Evolutionary conservation across 2,888 invertebrate genomes (phyloP).

Genomic region (Piscicola geometra): DNA sequence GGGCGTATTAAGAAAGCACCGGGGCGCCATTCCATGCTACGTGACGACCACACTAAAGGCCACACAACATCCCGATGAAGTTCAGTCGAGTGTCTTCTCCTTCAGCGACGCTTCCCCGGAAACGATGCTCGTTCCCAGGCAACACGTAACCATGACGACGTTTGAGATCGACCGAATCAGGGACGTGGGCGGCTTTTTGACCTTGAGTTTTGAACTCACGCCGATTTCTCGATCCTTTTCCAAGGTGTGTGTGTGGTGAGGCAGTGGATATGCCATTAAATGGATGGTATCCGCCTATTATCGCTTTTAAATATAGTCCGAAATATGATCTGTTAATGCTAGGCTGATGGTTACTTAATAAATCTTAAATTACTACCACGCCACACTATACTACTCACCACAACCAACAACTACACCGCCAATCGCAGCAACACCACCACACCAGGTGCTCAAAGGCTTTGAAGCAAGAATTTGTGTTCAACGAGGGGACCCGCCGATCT

Average conservation of each 20-base stretch:
- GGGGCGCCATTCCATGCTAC: conserved; percentile 5
- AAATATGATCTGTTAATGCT: too few relatives aligned
- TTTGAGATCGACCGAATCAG: conserved; percentile 36
- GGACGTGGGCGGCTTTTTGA: conserved; percentile 40
- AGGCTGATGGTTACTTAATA: too few relatives aligned
- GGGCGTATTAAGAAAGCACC: conserved; percentile 8
- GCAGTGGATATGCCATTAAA: too few relatives aligned
- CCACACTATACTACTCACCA: too few relatives aligned
- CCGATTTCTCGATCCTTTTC: neutral
- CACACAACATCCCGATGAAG: neutral
- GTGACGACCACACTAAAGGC: neutral
- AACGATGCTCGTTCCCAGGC: conserved; percentile 10
- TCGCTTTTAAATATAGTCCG: too few relatives aligned
- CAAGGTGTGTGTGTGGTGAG: conserved; percentile 25
- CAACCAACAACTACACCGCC: too few relatives aligned
- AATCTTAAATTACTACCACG: too few relatives aligned
- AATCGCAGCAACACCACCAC: neutral
- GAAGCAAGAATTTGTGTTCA: conserved; percentile 17
- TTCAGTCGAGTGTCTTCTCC: neutral
- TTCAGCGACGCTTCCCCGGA: neutral
- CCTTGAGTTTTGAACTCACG: neutral
- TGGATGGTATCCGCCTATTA: too few relatives aligned
- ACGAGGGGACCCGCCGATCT: conserved; percentile 13
- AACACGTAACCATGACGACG: conserved; percentile 28
- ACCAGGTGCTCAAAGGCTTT: neutral